phyloP scores from a whole-genome alignment of 2,113 vertebrate genomes.

The Callocephalon fimbriatum region DNA sequence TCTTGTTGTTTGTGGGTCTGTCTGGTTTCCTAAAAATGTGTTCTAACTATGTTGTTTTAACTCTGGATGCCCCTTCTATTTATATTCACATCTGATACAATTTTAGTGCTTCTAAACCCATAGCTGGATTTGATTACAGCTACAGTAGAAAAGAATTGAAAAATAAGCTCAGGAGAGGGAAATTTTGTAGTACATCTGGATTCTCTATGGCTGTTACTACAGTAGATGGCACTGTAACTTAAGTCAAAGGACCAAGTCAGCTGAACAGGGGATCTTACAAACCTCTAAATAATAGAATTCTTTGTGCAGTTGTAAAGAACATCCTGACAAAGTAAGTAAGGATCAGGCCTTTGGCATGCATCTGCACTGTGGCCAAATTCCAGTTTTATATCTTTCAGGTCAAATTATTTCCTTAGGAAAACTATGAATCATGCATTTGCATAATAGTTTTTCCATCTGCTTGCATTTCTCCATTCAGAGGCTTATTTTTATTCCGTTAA shows the following conservation, averaged over 20 bases:
- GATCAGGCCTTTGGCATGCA: not conserved
- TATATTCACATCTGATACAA: not conserved
- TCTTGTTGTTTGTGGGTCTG: not conserved
- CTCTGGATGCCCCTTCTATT: not conserved
- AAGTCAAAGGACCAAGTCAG: not conserved
- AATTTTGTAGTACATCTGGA: not conserved
- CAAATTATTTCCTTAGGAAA: constrained; percentile 42
- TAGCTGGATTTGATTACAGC: not conserved
- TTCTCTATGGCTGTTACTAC: not conserved
- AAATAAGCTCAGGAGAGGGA: not conserved
- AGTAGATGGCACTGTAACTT: constrained; percentile 51
- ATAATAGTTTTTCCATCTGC: not conserved
- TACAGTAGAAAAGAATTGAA: not conserved
- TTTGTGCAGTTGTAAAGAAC: constrained; percentile 5
- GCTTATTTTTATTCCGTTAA: not conserved
- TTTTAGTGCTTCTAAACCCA: not conserved
- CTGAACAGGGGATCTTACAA: not conserved
- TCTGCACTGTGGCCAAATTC: not conserved
- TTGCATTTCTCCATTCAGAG: not conserved
- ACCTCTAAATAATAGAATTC: not conserved
- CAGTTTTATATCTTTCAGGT: constrained; percentile 10
- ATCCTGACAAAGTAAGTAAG: not conserved
- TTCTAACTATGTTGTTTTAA: not conserved
- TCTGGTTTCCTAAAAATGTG: not conserved
- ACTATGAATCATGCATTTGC: constrained; percentile 16